Percentiles rank a stretch among this genome's conserved stretches.
These are phyloP conservation scores for Tinamus guttatus DNA, from an alignment of 2,113 vertebrate genomes.

Conservation along the genomic window DNA sequence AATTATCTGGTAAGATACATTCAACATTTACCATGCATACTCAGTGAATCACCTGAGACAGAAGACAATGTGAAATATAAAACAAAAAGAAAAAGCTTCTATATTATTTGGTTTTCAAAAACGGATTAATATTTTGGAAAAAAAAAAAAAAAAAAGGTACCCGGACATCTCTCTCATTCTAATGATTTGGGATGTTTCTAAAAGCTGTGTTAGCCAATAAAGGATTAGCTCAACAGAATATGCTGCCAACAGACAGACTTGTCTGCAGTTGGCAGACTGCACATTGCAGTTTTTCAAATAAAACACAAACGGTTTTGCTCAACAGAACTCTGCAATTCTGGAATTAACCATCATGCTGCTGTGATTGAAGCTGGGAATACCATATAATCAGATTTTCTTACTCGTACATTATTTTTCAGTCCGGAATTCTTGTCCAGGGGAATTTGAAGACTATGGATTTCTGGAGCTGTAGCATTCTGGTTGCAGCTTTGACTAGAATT, in stretches of 20 bases:
- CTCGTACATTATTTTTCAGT: accelerated
- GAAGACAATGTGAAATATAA: background rate
- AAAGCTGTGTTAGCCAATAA: background rate
- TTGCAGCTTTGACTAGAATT: background rate
- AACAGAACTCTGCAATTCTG: conserved; percentile 11
- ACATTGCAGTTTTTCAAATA: conserved; percentile 17
- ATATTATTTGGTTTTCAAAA: background rate
- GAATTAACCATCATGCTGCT: conserved; percentile 55
- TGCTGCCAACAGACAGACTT: conserved; percentile 46
- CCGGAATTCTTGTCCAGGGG: background rate
- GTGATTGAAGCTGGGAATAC: background rate
- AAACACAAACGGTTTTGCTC: conserved; percentile 36
- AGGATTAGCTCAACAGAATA: conserved; percentile 18
- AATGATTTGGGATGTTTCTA: background rate
- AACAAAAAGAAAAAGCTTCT: conserved; percentile 29
- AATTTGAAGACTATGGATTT: background rate
- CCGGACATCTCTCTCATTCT: background rate
- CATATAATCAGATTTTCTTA: background rate
- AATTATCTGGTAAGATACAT: conserved; percentile 72
- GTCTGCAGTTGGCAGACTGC: background rate
- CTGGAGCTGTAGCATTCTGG: background rate
- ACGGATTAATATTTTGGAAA: conserved; percentile 45
- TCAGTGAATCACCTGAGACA: background rate
- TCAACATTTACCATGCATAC: conserved; percentile 32
- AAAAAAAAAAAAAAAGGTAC: background rate